phyloP scores from a whole-genome alignment of 2,113 vertebrate species.

The Notechis scutatus region DNA sequence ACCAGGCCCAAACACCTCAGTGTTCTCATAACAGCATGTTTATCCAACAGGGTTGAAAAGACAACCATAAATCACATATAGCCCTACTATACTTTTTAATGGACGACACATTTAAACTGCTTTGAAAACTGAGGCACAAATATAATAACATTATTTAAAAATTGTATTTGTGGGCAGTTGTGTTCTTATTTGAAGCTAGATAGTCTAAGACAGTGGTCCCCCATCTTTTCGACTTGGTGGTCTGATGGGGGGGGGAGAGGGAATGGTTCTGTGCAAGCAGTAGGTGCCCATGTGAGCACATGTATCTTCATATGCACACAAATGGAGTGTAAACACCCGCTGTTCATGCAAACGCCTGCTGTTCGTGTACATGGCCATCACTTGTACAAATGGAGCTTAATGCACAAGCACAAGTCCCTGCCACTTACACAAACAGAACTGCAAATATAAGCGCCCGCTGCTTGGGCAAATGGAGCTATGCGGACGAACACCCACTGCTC shows the following conservation, averaged over 20 bases:
- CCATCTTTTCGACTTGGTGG: no score
- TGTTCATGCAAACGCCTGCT: background rate
- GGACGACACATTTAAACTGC: background rate
- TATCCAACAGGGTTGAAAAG: background rate
- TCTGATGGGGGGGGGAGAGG: fast-evolving
- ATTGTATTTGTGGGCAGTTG: background rate
- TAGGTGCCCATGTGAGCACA: background rate
- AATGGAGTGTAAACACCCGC: background rate
- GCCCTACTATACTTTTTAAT: background rate
- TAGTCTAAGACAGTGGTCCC: background rate
- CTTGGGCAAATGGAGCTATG: no score
- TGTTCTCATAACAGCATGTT: background rate
- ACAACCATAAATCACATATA: background rate
- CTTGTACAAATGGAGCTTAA: no score
- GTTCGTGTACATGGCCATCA: fast-evolving
- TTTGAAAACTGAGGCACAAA: background rate
- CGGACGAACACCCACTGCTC: no score
- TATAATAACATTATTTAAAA: background rate
- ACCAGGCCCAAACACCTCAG: no score
- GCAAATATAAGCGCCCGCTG: no score
- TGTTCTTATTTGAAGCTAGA: background rate
- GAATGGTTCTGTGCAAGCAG: background rate
- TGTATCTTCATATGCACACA: background rate
- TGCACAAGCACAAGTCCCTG: no score
- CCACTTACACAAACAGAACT: no score